Percentiles rank a stretch among this genome's conserved stretches.
phyloP scores from a whole-genome alignment of 2,888 invertebrate species.

The Apodemia mormo region DNA sequence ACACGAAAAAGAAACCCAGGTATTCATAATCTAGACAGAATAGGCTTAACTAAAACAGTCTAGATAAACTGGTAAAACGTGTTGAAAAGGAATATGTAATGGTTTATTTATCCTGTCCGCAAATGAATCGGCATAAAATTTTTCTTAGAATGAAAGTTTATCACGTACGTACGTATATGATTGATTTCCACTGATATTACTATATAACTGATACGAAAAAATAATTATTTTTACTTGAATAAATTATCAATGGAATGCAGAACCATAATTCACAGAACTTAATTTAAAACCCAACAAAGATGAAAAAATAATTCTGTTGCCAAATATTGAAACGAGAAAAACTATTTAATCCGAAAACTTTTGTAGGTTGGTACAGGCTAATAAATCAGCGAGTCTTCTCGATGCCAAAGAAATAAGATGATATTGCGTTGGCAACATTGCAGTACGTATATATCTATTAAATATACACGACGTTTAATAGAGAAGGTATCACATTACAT shows the following conservation, averaged over 20 bases:
- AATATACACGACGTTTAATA: background rate
- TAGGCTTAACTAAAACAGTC: too few relatives aligned
- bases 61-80: too few relatives aligned
- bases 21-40: too few relatives aligned
- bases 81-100: too few relatives aligned
- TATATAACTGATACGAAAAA: too few relatives aligned
- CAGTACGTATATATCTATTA: constrained; percentile 40
- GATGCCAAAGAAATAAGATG: constrained; percentile 80
- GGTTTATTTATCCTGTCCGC: too few relatives aligned
- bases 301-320: constrained; percentile 49
- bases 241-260: constrained; percentile 25
- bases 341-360: constrained; percentile 77
- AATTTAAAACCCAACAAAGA: constrained; percentile 36
- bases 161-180: too few relatives aligned
- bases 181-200: too few relatives aligned
- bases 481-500: background rate
- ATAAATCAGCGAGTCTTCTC: constrained; percentile 73
- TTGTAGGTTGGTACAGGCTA: constrained; percentile 70
- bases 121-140: too few relatives aligned
- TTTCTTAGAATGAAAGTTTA: too few relatives aligned
- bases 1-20: too few relatives aligned
- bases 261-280: constrained; percentile 37
- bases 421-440: constrained; percentile 75
- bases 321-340: constrained; percentile 69
- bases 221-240: too few relatives aligned